Conservation (phyloP, 2,888 invertebrate species). For the Laothoe populi region DNA sequence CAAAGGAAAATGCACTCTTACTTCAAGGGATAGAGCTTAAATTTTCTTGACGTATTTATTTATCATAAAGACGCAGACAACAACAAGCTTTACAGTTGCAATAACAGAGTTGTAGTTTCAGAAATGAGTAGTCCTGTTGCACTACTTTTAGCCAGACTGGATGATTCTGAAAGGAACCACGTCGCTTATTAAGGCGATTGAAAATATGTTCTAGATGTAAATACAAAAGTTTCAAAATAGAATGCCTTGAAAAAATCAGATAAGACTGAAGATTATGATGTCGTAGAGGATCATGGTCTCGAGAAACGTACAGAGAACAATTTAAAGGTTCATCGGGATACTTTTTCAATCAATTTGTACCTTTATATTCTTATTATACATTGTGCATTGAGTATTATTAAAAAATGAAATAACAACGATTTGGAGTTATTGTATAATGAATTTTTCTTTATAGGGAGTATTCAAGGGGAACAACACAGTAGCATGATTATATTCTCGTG, state of each 20-base stretch:
- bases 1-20: conserved; percentile 57
- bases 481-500: conserved; percentile 53
- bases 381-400: conserved; percentile 50
- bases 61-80: conserved; percentile 53
- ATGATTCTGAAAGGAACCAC: conserved; percentile 57
- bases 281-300: conserved; percentile 58
- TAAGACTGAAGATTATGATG: conserved; percentile 58
- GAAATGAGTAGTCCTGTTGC: conserved; percentile 59
- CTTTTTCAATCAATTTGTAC: conserved; percentile 70
- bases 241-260: conserved; percentile 52
- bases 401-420: conserved; percentile 45
- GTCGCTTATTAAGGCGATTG: conserved; percentile 52
- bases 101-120: conserved; percentile 75
- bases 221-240: conserved; percentile 57
- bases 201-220: conserved; percentile 56
- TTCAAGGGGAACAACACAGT: conserved; percentile 64
- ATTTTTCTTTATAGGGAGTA: conserved; percentile 51
- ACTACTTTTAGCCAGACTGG: conserved; percentile 58
- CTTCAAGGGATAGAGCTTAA: conserved; percentile 50
- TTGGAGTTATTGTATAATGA: conserved; percentile 54
- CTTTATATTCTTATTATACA: conserved; percentile 56
- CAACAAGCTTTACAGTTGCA: conserved; percentile 69
- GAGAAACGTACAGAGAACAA: conserved; percentile 62
- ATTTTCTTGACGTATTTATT: conserved; percentile 37
- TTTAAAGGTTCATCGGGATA: conserved; percentile 68